Base-by-base conservation (phyloP, 2,888 invertebrate species). In the Chymomyza fuscimana region DNA sequence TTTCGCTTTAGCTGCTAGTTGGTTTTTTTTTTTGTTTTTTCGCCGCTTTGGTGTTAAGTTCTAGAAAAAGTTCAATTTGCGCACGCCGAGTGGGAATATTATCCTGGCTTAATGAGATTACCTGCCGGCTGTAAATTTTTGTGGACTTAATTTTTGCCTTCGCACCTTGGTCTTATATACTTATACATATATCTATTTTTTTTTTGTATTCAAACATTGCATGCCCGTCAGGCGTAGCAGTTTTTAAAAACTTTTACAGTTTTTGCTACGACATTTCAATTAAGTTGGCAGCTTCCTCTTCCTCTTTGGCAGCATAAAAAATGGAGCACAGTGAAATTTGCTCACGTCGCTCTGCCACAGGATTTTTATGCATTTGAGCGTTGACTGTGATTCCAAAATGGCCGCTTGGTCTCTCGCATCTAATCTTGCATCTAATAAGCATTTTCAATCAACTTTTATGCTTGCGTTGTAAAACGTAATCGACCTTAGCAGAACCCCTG, bases 401-500 rank as follows among this genome's bases (percentile, higher is more conserved):
- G 72, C 67, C 64, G 62, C 40, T 59, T 51, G 69, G 67, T 71
- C 68, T 54, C 60, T 36, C 81, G 79, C 83, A 90, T 90, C 91
- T 90, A 89, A 90, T 90, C 90, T 90, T 89, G 90, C 87, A 90
- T 90, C 91, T 90, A 90, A 90, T 90, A 90, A 90, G 90, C 90
- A 90, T 90, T 90, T 90, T 90, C 90, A 90, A 90, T 90, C 90
- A 90, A 89, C 89, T 90, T 90, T 90, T 90, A 90, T 90, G 89
- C 76, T 82, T 74, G 73, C 77, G 86, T 76, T 87, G 82, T 87
- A 90, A 90, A 90, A 80, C 80, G 79, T 83, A 89, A 86, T 88
- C 88, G 86, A 82, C 86, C 81, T 76, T 63, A 51, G 51, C 63
- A 12, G 22, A 54, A 46, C 40, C 40, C 40, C 16, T 54, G 16